phyloP scores from a whole-genome alignment of 2,113 vertebrate species.

The Indicator maculatus region DNA sequence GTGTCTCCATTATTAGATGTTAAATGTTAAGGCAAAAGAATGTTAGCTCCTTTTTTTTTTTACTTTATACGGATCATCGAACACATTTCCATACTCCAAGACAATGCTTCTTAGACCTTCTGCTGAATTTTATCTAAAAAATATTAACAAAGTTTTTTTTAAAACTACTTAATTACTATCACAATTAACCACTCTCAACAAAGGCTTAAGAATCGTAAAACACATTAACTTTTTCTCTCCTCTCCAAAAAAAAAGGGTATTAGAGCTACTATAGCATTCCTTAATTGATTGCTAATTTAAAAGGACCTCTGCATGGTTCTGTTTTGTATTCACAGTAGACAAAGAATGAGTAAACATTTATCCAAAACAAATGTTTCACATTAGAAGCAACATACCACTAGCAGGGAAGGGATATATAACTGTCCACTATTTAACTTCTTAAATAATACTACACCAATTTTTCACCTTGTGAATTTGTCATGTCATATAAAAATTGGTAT shows the following conservation, averaged over 20 bases:
- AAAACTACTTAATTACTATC: constrained; percentile 41
- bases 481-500: not conserved
- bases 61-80: constrained; percentile 17
- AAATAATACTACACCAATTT: not conserved
- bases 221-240: constrained; percentile 3
- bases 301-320: not conserved
- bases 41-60: not conserved
- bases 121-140: constrained; percentile 50
- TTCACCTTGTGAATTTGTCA: not conserved
- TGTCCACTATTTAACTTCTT: not conserved
- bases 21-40: constrained; percentile 14
- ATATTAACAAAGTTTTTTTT: not conserved
- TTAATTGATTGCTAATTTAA: constrained; percentile 48
- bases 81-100: not conserved
- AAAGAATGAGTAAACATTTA: constrained; percentile 37
- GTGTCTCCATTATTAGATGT: not conserved
- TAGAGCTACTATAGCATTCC: constrained; percentile 27
- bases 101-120: not conserved
- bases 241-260: constrained; percentile 3
- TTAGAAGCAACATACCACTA: not conserved
- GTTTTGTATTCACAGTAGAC: constrained; percentile 1
- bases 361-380: constrained; percentile 15
- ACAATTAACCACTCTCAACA: not conserved
- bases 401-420: not conserved
- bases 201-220: constrained; percentile 1